Base-by-base conservation (phyloP, 2,797 vertebrate species). In the Esox lucius region DNA sequence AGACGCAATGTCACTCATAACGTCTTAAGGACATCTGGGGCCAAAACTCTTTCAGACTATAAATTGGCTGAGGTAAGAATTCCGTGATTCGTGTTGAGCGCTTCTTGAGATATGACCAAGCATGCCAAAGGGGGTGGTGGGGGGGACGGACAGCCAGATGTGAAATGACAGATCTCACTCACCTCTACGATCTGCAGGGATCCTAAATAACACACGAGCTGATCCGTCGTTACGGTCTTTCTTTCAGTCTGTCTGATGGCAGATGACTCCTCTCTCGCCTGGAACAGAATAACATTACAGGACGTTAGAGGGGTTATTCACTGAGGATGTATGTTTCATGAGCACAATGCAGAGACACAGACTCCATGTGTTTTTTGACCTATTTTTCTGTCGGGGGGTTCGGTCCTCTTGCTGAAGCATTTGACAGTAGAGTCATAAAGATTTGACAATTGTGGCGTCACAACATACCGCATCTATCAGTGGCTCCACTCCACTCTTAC, bases 1-100 rank as follows among this genome's bases (percentile, higher is more conserved):
- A 85, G 81, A 78, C 72, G 82, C 83, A 83, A 78, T 85, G 86
- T 87, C 81, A 86, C 81, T 90, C 87, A 89, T 85, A 87, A 84
- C 85, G 84, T 85, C 81, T 85, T 72, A 78, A 67, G 56, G 83
- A 87, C 75, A 82, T 19, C 64, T 49, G 68, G 39, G n/a, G 53
- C 53, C 53, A 56, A n/a, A 1, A 0, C 0, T 22, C 2, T 11
- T 9, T 56, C 53, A 56, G 53, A 22, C 53, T 56, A 56, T n/a
- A 17, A 56, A 56, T 22, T 56, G 53, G 53, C 7, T 19, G 17
- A 51, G 49, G 85, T 76, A 81, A 72, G 77, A 69, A 78, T 42
- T 79, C 75, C 71, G 68, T 81, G 82, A 82, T 86, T 81, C 80
- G 75, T 76, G 78, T 82, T 74, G 51, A 66, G 42, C 65, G 79